Evolutionary conservation across 2,113 vertebrate species (phyloP).

Genomic region (Perccottus glenii): DNA sequence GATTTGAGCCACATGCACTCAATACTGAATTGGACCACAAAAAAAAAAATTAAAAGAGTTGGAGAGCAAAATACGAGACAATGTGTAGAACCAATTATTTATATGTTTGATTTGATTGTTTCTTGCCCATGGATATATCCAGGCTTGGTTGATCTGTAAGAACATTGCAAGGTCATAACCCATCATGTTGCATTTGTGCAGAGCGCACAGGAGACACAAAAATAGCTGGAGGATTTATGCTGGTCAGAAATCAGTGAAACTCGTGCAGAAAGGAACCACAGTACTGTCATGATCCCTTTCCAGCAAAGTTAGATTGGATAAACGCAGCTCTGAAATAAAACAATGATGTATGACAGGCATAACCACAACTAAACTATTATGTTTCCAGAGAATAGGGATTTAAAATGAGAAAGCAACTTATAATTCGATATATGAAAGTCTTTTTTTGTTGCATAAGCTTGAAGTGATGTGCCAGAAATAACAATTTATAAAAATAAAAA

Average conservation of each 20-base stretch:
- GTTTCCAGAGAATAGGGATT: conserved; percentile 49
- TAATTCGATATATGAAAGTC: conserved; percentile 14
- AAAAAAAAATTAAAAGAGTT: conserved; percentile 15
- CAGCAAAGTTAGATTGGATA: conserved; percentile 62
- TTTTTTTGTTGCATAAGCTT: conserved; percentile 20
- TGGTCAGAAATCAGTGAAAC: conserved; percentile 61
- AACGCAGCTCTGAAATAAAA: conserved; percentile 49
- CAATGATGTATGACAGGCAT: conserved; percentile 54
- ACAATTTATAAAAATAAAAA: conserved; percentile 36
- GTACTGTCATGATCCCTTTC: conserved; percentile 54
- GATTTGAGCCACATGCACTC: conserved; percentile 1
- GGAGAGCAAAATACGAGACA: background rate
- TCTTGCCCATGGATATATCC: conserved; percentile 15
- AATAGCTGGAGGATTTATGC: conserved; percentile 49
- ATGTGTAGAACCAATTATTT: background rate
- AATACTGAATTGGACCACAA: conserved; percentile 12
- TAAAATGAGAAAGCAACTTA: conserved; percentile 31
- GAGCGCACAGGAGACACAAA: conserved; percentile 34
- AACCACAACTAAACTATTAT: conserved; percentile 53
- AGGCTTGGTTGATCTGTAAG: conserved; percentile 17
- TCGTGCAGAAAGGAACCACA: conserved; percentile 57
- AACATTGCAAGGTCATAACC: conserved; percentile 20
- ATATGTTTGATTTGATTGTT: conserved; percentile 4
- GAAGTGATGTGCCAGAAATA: conserved; percentile 35
- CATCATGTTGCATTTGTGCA: conserved; percentile 16